phyloP scores from a whole-genome alignment of 2,113 vertebrate species.

The Colistium nudipinnis region DNA sequence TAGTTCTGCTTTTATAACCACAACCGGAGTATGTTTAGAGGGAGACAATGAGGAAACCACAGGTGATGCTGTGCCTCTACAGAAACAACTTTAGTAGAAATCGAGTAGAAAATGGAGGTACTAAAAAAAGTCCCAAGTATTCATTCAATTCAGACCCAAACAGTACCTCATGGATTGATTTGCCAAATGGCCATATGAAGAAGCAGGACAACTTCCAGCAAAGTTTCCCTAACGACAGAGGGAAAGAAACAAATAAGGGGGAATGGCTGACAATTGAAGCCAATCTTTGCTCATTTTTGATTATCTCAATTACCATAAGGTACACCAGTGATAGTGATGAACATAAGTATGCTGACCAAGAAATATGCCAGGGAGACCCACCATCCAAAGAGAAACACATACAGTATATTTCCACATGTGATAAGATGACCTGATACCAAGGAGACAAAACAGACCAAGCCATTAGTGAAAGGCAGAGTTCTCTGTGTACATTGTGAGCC shows the following conservation, averaged over 20 bases:
- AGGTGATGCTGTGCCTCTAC: background rate
- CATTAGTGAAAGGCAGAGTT: background rate
- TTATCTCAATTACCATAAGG: constrained; percentile 82
- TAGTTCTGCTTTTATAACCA: constrained; percentile 28
- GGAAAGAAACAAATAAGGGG: background rate
- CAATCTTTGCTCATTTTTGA: background rate
- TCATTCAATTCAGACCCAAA: constrained; percentile 1
- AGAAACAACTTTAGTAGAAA: background rate
- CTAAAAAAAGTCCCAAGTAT: background rate
- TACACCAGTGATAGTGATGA: constrained; percentile 79
- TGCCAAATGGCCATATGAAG: constrained; percentile 90
- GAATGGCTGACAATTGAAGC: background rate
- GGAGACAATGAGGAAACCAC: constrained; percentile 19
- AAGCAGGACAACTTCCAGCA: constrained; percentile 84
- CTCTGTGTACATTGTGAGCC: background rate
- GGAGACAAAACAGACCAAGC: background rate
- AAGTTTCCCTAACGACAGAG: constrained; percentile 72
- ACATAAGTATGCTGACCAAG: constrained; percentile 83
- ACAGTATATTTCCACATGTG: constrained; percentile 84
- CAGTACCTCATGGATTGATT: constrained; percentile 79
- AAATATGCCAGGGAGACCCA: constrained; percentile 85
- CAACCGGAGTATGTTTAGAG: background rate
- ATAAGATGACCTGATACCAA: constrained; percentile 78
- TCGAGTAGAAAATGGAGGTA: background rate
- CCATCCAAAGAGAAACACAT: constrained; percentile 89